Evolutionary conservation across 2,797 vertebrate species (phyloP), one percentile per base, ranked within the genome.

Genomic region (Chaunax sp.): DNA sequence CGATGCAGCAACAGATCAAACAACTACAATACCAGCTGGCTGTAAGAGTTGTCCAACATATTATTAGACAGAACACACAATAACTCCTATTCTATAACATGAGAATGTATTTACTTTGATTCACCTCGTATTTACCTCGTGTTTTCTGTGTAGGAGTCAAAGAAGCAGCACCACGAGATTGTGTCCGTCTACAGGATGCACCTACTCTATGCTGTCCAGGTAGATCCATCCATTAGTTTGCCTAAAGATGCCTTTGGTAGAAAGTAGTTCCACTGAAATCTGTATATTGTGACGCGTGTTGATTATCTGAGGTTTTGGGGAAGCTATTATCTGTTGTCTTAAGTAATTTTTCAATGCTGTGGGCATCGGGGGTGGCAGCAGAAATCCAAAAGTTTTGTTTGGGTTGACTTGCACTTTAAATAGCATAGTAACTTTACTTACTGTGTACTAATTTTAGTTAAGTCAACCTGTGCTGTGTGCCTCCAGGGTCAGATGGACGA

Each of bases 131-230:
- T 45, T 65, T 43, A 64, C 7, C 44, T 57, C 14, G 1, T 44
- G 2, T 49, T 76, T 20, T 53, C 58, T 86, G 38, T 82, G 10
- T 45, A 99, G 98, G 97, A 99, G 84, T 94, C 96, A 45, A 97
- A 99, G 93, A 99, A 98, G 71, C 96, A 97, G 47, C 98, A 99
- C 77, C 92, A 97, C 73, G 97, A 99, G 86, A 95, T 96, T 0
- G 91, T 99, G 60, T 98, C 98, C 0, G 97, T 99, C 79, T 99
- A 99, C 91, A 95, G 98, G 87, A 99, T 97, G 96, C 98, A 99
- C 57, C 96, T 99, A 79, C 96, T 99, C 23, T 99, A 98, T 19
- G 98, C 98, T 55, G 98, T 99, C 61, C 97, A 99, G 96, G 97
- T 99, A 94, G 25, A 46, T 22, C 16, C 25, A 23, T 41, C 16